These are phyloP conservation scores for Cardiocondyla obscurior DNA, from an alignment of 1,140 invertebrate genomes.

Conservation along the genomic window DNA sequence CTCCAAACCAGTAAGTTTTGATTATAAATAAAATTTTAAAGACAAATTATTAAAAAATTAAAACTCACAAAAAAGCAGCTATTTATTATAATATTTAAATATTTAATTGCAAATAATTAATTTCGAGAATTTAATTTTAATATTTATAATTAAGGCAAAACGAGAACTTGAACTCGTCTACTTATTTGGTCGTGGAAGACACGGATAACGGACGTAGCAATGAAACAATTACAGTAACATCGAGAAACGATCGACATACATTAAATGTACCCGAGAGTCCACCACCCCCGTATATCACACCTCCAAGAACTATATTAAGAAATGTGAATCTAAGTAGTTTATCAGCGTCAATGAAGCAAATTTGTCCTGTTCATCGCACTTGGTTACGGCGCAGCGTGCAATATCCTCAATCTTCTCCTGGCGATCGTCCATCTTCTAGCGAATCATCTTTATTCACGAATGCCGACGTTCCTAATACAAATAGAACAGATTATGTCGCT, in stretches of 20 bases:
- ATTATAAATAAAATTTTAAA: background rate
- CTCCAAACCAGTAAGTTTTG: constrained; percentile 65
- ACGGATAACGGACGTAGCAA: constrained; percentile 55
- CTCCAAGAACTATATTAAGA: constrained; percentile 73
- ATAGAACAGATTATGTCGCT: constrained; percentile 66
- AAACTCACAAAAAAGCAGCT: background rate
- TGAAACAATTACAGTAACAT: constrained; percentile 43
- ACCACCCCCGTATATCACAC: constrained; percentile 80
- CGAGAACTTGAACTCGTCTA: constrained; percentile 63
- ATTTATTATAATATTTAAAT: background rate
- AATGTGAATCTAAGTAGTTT: constrained; percentile 60
- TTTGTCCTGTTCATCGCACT: constrained; percentile 22
- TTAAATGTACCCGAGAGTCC: constrained; percentile 75
- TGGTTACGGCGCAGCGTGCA: constrained; percentile 54
- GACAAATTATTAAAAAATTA: background rate
- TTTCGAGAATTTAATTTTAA: background rate
- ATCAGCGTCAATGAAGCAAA: constrained; percentile 17
- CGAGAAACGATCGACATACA: background rate
- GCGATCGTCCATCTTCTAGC: constrained; percentile 12
- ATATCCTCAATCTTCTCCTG: constrained; percentile 65
- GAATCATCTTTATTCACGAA: constrained; percentile 64
- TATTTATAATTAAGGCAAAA: constrained; percentile 56
- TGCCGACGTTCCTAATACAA: constrained; percentile 74
- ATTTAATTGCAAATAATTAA: no score
- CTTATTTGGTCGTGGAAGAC: constrained; percentile 48